Conservation (phyloP, 2,113 vertebrate genomes). For the Mus pahari region DNA sequence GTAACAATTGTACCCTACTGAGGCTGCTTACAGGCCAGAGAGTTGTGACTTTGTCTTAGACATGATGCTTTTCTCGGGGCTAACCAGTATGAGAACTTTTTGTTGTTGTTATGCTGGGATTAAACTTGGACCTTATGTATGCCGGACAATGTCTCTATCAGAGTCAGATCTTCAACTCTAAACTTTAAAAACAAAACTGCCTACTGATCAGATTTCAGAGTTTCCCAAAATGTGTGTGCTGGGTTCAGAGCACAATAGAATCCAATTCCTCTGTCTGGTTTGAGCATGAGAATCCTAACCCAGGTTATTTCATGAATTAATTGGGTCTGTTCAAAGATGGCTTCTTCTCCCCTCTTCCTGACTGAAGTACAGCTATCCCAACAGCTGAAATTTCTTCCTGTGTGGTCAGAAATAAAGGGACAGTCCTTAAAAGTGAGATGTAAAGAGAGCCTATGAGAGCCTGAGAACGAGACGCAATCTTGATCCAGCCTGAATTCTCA, state of each 20-base stretch:
- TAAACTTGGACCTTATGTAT: neutral
- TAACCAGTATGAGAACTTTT: neutral
- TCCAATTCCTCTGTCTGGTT: conserved; percentile 40
- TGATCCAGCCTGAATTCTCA: conserved; percentile 1
- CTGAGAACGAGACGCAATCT: neutral
- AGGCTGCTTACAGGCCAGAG: neutral
- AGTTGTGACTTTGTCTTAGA: neutral
- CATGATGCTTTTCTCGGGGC: neutral
- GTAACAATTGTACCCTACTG: neutral
- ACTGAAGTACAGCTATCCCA: neutral
- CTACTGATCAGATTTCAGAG: neutral
- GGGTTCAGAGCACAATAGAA: neutral
- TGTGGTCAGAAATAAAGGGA: neutral
- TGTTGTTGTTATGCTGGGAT: neutral
- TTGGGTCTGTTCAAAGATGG: neutral
- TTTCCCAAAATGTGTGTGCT: neutral
- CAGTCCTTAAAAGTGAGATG: neutral
- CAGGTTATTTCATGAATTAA: neutral
- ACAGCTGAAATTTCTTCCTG: neutral
- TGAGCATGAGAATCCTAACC: conserved; percentile 5
- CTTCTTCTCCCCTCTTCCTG: neutral
- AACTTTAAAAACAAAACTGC: neutral
- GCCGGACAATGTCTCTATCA: neutral
- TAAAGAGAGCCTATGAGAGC: neutral
- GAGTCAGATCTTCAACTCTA: neutral